Percentiles rank a stretch among this genome's conserved stretches.
These are phyloP conservation scores for Aphidoletes aphidimyza DNA, from an alignment of 2,888 invertebrate genomes.

Conservation along the genomic window DNA sequence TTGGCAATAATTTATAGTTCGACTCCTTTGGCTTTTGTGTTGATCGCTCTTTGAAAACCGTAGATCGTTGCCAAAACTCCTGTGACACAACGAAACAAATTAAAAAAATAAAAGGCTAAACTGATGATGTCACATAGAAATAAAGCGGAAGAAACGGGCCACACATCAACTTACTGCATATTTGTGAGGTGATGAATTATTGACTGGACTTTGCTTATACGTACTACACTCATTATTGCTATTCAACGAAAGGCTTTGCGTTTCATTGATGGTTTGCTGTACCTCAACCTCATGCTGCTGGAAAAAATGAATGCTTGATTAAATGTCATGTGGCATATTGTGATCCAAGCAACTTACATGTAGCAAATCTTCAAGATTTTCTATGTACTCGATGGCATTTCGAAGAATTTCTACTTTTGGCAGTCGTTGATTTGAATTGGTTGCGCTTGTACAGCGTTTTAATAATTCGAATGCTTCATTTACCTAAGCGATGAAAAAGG, in stretches of 20 bases:
- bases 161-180: constrained; percentile 13
- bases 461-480: constrained; percentile 98
- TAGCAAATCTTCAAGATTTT: constrained; percentile 85
- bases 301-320: too few species aligned
- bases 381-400: constrained; percentile 98
- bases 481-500: constrained; percentile 71
- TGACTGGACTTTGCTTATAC: constrained; percentile 1
- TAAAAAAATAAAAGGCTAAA: too few species aligned
- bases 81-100: neutral
- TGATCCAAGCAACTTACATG: constrained; percentile 66
- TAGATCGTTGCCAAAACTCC: constrained; percentile 38
- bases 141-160: too few species aligned
- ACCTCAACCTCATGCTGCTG: neutral
- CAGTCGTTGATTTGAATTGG: constrained; percentile 94
- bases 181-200: neutral
- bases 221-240: neutral
- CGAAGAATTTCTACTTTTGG: constrained; percentile 98
- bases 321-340: too few species aligned
- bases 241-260: neutral
- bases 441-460: constrained; percentile 90
- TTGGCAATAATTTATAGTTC: constrained; percentile 24
- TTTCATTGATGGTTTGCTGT: neutral
- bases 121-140: too few species aligned
- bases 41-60: constrained; percentile 34
- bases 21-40: neutral